Evolutionary conservation across 1,140 invertebrate genomes (phyloP).

Genomic region (Asbolus verrucosus): DNA sequence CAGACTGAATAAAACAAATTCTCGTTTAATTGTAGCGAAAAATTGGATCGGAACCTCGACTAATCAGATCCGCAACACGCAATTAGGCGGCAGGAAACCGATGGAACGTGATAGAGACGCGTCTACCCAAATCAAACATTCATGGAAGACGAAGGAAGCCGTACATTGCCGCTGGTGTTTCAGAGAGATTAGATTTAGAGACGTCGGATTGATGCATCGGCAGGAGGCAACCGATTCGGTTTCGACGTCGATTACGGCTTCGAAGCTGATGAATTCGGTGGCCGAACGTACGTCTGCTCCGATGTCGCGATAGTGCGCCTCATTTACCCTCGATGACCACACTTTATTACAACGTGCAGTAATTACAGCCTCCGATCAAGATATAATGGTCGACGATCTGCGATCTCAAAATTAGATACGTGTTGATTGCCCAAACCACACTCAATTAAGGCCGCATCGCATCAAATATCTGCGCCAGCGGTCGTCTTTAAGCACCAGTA

Average conservation of each 20-base stretch:
- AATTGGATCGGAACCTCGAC: constrained; percentile 28
- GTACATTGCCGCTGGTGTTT: constrained; percentile 17
- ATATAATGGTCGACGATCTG: constrained; percentile 18
- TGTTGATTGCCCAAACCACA: constrained; percentile 23
- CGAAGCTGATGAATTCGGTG: constrained; percentile 55
- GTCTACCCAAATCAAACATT: constrained; percentile 44
- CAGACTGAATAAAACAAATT: constrained; percentile 36
- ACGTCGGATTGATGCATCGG: constrained; percentile 41
- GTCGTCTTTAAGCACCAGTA: too few relatives aligned
- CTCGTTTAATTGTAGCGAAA: constrained; percentile 37
- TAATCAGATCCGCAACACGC: constrained; percentile 36
- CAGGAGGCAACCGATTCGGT: background rate
- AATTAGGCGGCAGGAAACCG: constrained; percentile 35
- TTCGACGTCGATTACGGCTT: constrained; percentile 5
- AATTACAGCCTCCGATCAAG: constrained; percentile 15
- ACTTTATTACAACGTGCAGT: constrained; percentile 56
- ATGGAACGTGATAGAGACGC: constrained; percentile 41
- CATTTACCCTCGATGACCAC: constrained; percentile 60
- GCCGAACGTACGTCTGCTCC: constrained; percentile 44
- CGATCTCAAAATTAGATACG: constrained; percentile 23
- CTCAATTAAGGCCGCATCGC: constrained; percentile 30
- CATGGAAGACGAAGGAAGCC: constrained; percentile 31
- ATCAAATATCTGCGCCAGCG: too few relatives aligned
- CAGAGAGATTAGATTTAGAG: constrained; percentile 40
- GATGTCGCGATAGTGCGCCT: constrained; percentile 59